These are phyloP conservation scores for Stegana nigrithorax DNA, from an alignment of 2,888 invertebrate genomes.

Conservation along the genomic window DNA sequence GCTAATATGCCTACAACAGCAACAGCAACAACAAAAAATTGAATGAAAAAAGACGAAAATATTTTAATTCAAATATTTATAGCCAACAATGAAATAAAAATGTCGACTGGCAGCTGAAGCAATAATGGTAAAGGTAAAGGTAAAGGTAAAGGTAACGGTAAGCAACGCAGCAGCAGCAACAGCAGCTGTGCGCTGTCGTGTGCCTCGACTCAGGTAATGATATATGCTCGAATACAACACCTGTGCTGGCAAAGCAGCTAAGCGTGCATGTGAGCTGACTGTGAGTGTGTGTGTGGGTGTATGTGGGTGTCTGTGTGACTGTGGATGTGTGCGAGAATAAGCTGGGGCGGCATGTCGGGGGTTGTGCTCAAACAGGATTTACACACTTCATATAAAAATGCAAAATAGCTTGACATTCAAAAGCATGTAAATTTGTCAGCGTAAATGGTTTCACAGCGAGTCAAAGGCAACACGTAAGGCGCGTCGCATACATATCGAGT, in stretches of 20 bases:
- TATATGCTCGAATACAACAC: neutral
- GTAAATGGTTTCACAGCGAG: conserved; percentile 27
- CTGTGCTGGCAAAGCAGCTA: neutral
- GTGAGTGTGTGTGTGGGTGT: neutral
- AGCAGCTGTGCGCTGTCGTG: neutral
- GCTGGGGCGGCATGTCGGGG: neutral
- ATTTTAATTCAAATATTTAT: conserved; percentile 60
- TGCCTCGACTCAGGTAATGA: conserved; percentile 6
- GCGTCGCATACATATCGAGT: too few species aligned
- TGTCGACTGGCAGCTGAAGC: conserved; percentile 39
- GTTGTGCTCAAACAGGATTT: neutral
- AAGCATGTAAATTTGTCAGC: conserved; percentile 41
- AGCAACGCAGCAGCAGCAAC: neutral
- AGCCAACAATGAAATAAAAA: conserved; percentile 58
- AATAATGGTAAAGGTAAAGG: conserved; percentile 2
- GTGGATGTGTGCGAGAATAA: neutral
- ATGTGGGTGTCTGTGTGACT: neutral
- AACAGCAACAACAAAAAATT: too few species aligned
- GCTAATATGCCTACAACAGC: neutral
- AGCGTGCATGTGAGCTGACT: neutral
- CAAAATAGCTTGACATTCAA: conserved; percentile 42
- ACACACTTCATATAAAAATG: conserved; percentile 34
- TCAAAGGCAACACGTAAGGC: conserved; percentile 3
- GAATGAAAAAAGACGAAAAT: conserved; percentile 39
- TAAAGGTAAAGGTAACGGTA: neutral